phyloP scores from a whole-genome alignment of 1,140 invertebrate genomes.

The Drosophila triauraria region DNA sequence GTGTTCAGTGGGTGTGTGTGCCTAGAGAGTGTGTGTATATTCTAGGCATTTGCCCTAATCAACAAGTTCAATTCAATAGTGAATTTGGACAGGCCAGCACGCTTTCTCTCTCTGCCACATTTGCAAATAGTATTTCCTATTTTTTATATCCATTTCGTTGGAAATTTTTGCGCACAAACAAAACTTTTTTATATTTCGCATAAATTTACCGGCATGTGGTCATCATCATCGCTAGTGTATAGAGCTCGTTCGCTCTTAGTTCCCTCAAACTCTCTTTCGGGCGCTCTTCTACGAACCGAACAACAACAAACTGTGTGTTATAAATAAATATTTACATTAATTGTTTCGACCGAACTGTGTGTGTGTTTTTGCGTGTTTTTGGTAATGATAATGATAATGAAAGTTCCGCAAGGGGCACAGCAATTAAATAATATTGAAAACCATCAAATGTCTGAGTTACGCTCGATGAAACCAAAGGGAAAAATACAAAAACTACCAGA shows the following conservation, averaged over 20 bases:
- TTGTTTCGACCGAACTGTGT: conserved; percentile 40
- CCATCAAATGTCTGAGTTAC: conserved; percentile 15
- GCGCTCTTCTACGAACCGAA: conserved; percentile 20
- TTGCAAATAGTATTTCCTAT: conserved; percentile 17
- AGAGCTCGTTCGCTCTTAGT: conserved; percentile 1
- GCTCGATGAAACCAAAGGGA: conserved; percentile 8
- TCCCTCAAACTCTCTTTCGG: conserved; percentile 7
- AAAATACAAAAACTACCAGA: background rate
- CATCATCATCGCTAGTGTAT: conserved; percentile 20
- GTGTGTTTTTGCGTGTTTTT: conserved; percentile 14
- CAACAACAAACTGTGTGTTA: conserved; percentile 20
- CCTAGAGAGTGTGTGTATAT: conserved; percentile 11
- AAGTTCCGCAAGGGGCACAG: conserved; percentile 1
- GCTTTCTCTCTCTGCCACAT: background rate
- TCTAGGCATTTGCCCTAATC: conserved; percentile 36
- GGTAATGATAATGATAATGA: conserved; percentile 44
- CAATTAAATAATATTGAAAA: conserved; percentile 44
- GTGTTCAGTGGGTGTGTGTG: background rate
- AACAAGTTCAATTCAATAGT: conserved; percentile 45
- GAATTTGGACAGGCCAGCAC: conserved; percentile 9
- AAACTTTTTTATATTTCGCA: conserved; percentile 49
- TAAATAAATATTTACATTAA: conserved; percentile 68
- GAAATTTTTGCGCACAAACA: conserved; percentile 39
- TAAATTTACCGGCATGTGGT: conserved; percentile 68
- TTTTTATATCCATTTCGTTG: conserved; percentile 24